Evolutionary conservation across 2,797 vertebrate genomes (phyloP), one percentile per base, ranked within the genome.

Genomic region (Gallirallus australis): DNA sequence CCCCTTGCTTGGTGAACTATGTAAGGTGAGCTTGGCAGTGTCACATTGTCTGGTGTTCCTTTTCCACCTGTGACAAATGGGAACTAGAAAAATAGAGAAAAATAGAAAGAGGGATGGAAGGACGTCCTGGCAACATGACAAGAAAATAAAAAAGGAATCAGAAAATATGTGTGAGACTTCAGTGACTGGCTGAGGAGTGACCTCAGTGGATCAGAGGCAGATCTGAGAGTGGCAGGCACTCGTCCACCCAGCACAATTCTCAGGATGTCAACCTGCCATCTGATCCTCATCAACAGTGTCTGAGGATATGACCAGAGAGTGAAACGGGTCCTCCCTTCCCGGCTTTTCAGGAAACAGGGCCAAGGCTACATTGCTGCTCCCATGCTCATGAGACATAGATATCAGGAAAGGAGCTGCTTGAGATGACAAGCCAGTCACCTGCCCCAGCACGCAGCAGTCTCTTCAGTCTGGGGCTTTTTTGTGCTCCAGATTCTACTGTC

Each of bases 211-310:
- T 61, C 50, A 50, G 66, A 82, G 72, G 35, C 37, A 90, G 57
- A 86, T 53, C 20, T 0, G 0, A 87, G 33, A 20, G 48, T 19
- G 10, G 42, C 4, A 77, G 28, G 25, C 33, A 85, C 47, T 87
- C 13, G 3, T 69, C 33, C 76, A 54, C 11, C 6, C 64, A 61
- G 8, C 1, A 1, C 24, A 68, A 42, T 35, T 30, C 75, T 80
- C 69, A 77, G 78, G 45, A n/a, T n/a, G 75, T 81, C 82, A 89
- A 28, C 69, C 37, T 93, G 78, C 56, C 86, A 71, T 18, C 75
- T 89, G 73, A 90, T 89, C 75, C 57, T 92, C 93, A 83, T 84
- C 90, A 91, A 23, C 7, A n/a, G 33, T 18, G 31, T 73, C 84
- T 71, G 87, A 27, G 53, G 75, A 60, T 47, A 25, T 7, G 50